Evolutionary conservation across 2,888 invertebrate species (phyloP), one percentile per base, ranked within the genome.

Genomic region (Catocala nupta): DNA sequence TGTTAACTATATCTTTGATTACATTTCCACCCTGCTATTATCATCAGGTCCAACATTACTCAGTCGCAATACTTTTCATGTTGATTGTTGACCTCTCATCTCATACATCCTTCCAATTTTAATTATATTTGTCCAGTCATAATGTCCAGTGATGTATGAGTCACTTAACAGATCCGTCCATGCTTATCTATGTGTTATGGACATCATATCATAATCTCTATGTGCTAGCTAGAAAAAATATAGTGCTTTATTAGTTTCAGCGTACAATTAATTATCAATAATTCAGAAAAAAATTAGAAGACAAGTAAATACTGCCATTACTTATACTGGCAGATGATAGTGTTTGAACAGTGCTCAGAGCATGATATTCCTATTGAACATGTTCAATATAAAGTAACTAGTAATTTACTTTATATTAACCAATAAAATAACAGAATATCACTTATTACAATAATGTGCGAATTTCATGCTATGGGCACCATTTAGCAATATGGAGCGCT

Each of bases 21-120:
- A 93, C 93, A 92, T 93, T 93, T 92, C 93, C 90, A 93, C 93
- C 92, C 87, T 85, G 88, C 85, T 81, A 82, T 81, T 81, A 83
- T 81, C 86, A 85, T 85, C 85, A 75, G 82, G 83, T 81, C 83
- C 86, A 87, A 90, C 89, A 90, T 87, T 86, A 89, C 85, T 88
- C 80, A 87, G 85, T 87, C 73, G 79, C 77, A 78, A 73, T 82
- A 84, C 85, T 86, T 83, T 87, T 87, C 86, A 89, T 88, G 85
- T 86, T 83, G 80, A 80, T 73, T 76, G 76, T 76, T 83, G 78
- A 80, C 75, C 70, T 81, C 73, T 81, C 79, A 81, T 84, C 79
- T 81, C 72, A 81, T 70, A 78, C 76, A 81, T 80, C 76, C 76
- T 72, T 75, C 77, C 56, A 71, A 75, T 69, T 69, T 68, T 69